phyloP scores from a whole-genome alignment of 2,888 invertebrate species.

The Zygothrica quintamaculata region DNA sequence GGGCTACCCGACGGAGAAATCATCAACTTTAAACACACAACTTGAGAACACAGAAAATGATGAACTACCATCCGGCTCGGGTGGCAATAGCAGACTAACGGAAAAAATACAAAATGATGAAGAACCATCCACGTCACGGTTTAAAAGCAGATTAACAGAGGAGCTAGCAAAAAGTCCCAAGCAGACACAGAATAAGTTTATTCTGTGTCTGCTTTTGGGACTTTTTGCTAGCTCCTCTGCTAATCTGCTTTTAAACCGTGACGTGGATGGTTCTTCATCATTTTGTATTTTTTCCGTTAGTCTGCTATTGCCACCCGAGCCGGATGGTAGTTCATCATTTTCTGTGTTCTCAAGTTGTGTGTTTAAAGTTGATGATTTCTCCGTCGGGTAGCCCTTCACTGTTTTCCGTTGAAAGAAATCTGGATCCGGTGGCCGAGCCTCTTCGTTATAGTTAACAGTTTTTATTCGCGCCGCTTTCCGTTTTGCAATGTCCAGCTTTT shows the following conservation, averaged over 20 bases:
- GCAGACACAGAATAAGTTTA: slow-evolving; percentile 93
- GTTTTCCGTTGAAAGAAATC: slow-evolving; percentile 78
- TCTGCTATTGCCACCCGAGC: slow-evolving; percentile 85
- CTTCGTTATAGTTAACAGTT: slow-evolving; percentile 82
- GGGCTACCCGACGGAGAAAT: slow-evolving; percentile 20
- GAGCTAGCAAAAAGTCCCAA: slow-evolving; percentile 91
- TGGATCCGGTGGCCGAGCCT: slow-evolving; percentile 70
- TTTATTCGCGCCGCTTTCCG: slow-evolving; percentile 91
- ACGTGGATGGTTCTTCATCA: too few species aligned
- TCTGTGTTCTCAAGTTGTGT: not conserved
- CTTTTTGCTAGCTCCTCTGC: slow-evolving; percentile 91
- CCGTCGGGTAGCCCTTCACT: slow-evolving; percentile 26
- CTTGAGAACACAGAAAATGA: slow-evolving; percentile 20
- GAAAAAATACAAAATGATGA: too few species aligned
- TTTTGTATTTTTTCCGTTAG: too few species aligned
- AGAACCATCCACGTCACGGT: too few species aligned
- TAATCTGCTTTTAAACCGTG: too few species aligned
- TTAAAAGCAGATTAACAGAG: too few species aligned
- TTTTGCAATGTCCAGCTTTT: slow-evolving; percentile 94
- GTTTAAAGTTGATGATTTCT: slow-evolving; percentile 27
- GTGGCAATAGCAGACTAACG: slow-evolving; percentile 88
- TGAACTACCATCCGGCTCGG: slow-evolving; percentile 55
- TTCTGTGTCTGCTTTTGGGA: slow-evolving; percentile 91
- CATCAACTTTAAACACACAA: slow-evolving; percentile 17
- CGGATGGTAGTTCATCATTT: slow-evolving; percentile 59